phyloP scores from a whole-genome alignment of 2,113 vertebrate genomes.

The Lamprologus ornatipinnis region DNA sequence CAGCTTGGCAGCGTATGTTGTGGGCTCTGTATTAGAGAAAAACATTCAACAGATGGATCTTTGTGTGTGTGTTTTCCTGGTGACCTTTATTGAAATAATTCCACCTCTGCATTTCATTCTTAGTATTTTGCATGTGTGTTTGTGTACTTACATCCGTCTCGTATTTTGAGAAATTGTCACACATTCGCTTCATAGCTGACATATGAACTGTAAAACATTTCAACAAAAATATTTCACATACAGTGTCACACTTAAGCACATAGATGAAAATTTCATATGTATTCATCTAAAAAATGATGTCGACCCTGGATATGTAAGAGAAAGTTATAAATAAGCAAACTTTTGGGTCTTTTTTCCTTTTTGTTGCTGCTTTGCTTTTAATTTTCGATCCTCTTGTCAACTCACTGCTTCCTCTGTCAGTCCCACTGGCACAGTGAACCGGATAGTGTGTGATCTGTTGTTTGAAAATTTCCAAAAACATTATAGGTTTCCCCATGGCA shows the following conservation, averaged over 20 bases:
- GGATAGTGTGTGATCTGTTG: not conserved
- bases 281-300: not conserved
- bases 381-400: not conserved
- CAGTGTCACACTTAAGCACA: not conserved
- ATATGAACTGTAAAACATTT: not conserved
- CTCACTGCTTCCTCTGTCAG: not conserved
- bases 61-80: not conserved
- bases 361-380: not conserved
- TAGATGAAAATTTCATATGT: not conserved
- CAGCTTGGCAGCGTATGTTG: not conserved
- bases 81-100: not conserved
- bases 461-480: not conserved
- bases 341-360: not conserved
- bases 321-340: not conserved
- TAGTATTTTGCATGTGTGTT: not conserved
- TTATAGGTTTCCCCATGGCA: not conserved
- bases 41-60: not conserved
- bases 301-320: not conserved
- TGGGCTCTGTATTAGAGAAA: not conserved
- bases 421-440: not conserved
- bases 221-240: not conserved
- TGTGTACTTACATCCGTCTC: not conserved
- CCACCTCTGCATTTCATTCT: not conserved
- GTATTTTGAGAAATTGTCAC: not conserved
- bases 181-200: not conserved